Evolutionary conservation across 2,113 vertebrate species (phyloP), one percentile per base, ranked within the genome.

Genomic region (Callopanchax toddi): DNA sequence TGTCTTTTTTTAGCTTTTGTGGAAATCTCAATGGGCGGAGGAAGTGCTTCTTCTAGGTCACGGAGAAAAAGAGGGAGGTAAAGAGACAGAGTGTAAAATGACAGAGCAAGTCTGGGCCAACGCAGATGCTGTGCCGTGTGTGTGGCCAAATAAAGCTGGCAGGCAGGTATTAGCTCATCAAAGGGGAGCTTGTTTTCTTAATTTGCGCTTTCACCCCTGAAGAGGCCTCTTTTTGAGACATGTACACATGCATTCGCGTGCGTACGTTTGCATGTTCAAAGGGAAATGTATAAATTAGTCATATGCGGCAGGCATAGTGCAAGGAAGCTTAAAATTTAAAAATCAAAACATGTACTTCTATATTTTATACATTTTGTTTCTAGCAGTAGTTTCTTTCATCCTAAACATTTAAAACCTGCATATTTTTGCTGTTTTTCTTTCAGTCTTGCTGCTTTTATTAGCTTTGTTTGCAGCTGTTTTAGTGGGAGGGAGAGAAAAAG

Each of bases 41-140:
- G 68, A 81, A 67, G 65, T 53, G 69, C 81, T 89, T 89, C 81
- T 89, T 89, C 71, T 89, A 79, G 89, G 87, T 91, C 89, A 89
- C 40, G 69, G 52, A 72, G 36, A 56, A 48, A 53, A 50, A 57
- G 48, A 48, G 45, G 50, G 50, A 54, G 46, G 58, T 23, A 39
- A 44, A 49, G 23, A 71, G 21, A 57, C 51, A 60, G 46, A 45
- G 56, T 42, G 55, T 63, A 40, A 46, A 78, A 70, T 68, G 61
- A 80, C 34, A 62, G 70, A 76, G 67, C 37, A 56, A 65, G 66
- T 72, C 71, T 71, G 64, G 81, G 55, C 71, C 74, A 78, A 26
- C 60, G 71, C 65, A 82, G 62, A 75, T 78, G 71, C 65, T 48
- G 53, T 64, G 36, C 58, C 39, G 49, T 68, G 67, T 59, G 79